Conservation (phyloP, 1,140 invertebrate species). For the Drosophila subpulchrella region DNA sequence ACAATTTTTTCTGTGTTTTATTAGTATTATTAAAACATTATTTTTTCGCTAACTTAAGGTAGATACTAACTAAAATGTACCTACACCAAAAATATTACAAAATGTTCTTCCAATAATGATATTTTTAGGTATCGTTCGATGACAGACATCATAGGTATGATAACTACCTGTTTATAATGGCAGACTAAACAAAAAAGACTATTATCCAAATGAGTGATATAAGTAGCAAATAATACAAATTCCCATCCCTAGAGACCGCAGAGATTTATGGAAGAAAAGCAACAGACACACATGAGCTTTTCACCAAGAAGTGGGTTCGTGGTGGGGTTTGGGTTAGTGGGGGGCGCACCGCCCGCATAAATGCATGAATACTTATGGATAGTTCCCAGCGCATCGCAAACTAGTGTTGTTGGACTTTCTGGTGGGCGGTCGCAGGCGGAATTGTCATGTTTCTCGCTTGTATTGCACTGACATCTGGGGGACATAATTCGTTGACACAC, state of each 20-base stretch:
- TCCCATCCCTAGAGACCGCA: constrained; percentile 22
- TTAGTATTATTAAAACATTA: too few relatives aligned
- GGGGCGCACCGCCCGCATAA: constrained; percentile 42
- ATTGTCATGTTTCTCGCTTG: constrained; percentile 72
- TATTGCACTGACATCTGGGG: constrained; percentile 76
- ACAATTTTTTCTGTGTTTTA: too few relatives aligned
- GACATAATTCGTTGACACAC: constrained; percentile 70
- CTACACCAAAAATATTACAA: too few relatives aligned
- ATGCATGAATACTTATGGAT: constrained; percentile 76
- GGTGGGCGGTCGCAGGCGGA: constrained; percentile 26
- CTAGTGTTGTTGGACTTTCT: constrained; percentile 43
- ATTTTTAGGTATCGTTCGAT: too few relatives aligned
- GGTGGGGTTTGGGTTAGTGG: not conserved
- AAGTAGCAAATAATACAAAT: not conserved
- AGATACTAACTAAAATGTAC: too few relatives aligned
- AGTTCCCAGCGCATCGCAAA: constrained; percentile 55
- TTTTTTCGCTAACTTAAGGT: too few relatives aligned
- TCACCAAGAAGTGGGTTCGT: not conserved
- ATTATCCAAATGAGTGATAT: too few relatives aligned
- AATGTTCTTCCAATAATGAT: too few relatives aligned
- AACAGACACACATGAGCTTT: constrained; percentile 44
- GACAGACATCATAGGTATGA: too few relatives aligned
- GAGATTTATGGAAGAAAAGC: constrained; percentile 71
- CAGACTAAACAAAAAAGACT: not conserved
- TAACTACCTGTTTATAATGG: too few relatives aligned